Evolutionary conservation across 1,140 invertebrate genomes (phyloP).

Genomic region (Ruditapes philippinarum): DNA sequence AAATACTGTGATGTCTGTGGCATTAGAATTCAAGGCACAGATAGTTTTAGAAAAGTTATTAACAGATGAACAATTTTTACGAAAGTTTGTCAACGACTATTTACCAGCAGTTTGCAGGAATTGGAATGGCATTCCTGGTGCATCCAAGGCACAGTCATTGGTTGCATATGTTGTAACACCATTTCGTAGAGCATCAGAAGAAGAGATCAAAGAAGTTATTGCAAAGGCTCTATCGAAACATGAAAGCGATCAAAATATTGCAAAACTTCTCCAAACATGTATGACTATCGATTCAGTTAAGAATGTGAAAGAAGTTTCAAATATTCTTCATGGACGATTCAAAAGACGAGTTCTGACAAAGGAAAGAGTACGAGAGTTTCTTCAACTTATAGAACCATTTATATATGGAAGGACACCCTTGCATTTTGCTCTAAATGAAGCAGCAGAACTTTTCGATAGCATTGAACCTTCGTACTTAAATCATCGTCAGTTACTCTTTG

Average conservation of each 20-base stretch:
- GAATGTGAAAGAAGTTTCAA: background rate
- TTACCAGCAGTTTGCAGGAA: background rate
- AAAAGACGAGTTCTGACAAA: background rate
- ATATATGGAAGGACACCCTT: slow-evolving; percentile 45
- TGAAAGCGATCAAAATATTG: too few species aligned
- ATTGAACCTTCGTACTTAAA: background rate
- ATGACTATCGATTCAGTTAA: background rate
- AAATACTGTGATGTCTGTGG: background rate
- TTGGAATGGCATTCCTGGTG: background rate
- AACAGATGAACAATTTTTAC: background rate
- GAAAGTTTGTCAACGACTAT: slow-evolving; percentile 3
- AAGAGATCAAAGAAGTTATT: background rate
- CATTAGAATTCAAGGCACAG: background rate
- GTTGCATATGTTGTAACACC: background rate
- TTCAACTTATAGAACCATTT: background rate
- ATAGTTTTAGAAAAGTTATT: background rate
- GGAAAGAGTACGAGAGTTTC: background rate
- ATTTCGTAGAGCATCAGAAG: background rate
- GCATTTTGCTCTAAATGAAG: background rate
- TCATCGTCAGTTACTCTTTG: background rate
- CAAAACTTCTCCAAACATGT: too few species aligned
- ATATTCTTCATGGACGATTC: background rate
- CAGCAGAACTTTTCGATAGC: background rate
- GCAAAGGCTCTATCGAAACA: too few species aligned
- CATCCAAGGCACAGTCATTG: background rate